phyloP scores from a whole-genome alignment of 2,888 invertebrate species.

The Zygaena filipendulae region DNA sequence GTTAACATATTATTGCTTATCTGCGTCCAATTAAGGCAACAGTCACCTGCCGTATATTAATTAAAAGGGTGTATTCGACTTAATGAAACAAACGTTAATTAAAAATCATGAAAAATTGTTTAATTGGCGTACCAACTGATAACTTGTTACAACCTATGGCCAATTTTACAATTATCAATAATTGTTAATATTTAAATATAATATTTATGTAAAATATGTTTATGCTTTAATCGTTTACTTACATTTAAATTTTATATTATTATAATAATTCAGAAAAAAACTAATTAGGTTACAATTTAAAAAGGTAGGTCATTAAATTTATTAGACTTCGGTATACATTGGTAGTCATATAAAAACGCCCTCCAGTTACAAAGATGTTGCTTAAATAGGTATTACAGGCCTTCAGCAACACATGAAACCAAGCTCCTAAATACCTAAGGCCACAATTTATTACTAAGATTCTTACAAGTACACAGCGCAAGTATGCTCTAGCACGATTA shows the following conservation, averaged over 20 bases:
- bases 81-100: no score
- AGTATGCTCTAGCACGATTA: conserved; percentile 32
- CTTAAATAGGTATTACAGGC: conserved; percentile 25
- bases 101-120: conserved; percentile 70
- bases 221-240: conserved; percentile 67
- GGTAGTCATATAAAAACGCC: conserved; percentile 50
- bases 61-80: no score
- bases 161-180: conserved; percentile 68
- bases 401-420: conserved; percentile 27
- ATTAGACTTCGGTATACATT: conserved; percentile 51
- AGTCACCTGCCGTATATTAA: no score
- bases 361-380: conserved; percentile 32
- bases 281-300: conserved; percentile 46
- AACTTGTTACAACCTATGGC: conserved; percentile 68
- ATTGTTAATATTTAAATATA: conserved; percentile 68
- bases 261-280: conserved; percentile 57
- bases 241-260: conserved; percentile 66
- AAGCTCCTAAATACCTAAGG: conserved; percentile 59
- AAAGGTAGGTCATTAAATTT: conserved; percentile 42
- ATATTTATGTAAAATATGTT: conserved; percentile 68
- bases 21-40: no score
- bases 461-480: conserved; percentile 43
- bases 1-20: no score
- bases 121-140: conserved; percentile 67
- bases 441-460: conserved; percentile 58